Conservation (phyloP, 2,113 vertebrate species). For the Notechis scutatus region DNA sequence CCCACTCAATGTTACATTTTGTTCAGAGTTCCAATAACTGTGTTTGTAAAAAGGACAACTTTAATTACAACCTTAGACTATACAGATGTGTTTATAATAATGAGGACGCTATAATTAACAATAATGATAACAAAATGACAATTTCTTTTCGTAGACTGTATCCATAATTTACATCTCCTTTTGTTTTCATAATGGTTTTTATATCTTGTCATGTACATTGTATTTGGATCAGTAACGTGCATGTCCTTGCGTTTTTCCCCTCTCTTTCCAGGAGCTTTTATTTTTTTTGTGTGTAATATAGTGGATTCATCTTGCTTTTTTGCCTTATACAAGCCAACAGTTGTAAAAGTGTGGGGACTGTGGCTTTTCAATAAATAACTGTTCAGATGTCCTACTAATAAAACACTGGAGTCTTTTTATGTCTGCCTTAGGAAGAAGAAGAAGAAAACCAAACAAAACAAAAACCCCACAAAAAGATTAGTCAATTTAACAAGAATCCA, state of each 20-base stretch:
- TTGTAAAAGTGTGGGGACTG: conserved; percentile 95
- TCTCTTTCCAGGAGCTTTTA: conserved; percentile 69
- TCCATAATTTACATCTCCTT: conserved; percentile 84
- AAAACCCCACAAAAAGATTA: neutral
- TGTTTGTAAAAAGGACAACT: conserved; percentile 77
- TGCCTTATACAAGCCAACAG: conserved; percentile 90
- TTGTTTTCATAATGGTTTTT: conserved; percentile 81
- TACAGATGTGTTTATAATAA: conserved; percentile 86
- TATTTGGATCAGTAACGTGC: conserved; percentile 80
- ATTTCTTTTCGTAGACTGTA: conserved; percentile 79
- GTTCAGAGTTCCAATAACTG: conserved; percentile 71
- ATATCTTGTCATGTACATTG: conserved; percentile 89
- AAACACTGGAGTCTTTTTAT: conserved; percentile 61
- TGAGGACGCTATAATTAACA: neutral
- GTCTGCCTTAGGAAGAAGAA: conserved; percentile 56
- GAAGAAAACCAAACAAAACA: neutral
- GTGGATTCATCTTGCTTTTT: conserved; percentile 84
- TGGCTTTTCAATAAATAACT: conserved; percentile 88
- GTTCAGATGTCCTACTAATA: conserved; percentile 74
- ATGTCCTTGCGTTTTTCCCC: conserved; percentile 71
- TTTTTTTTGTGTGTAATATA: conserved; percentile 79
- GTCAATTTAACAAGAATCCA: conserved; percentile 35
- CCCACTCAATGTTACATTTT: conserved; percentile 73
- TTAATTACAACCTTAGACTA: conserved; percentile 75
- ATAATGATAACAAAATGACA: conserved; percentile 60